These are phyloP conservation scores for Phalacrocorax pelagicus DNA, from an alignment of 2,113 vertebrate genomes.

Conservation along the genomic window DNA sequence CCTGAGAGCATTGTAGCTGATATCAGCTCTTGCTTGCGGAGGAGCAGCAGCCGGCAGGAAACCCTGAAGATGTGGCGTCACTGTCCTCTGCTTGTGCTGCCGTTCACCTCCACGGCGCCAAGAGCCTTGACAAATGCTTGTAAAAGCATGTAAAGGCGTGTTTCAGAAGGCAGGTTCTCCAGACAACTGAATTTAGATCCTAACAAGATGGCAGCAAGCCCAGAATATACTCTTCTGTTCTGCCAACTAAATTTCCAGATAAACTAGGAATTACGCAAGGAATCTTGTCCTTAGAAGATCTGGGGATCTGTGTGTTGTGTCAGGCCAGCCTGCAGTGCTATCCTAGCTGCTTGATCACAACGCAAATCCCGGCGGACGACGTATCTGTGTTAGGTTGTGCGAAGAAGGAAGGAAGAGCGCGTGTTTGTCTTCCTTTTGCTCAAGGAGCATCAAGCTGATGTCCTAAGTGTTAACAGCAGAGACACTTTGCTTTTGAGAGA, in stretches of 20 bases:
- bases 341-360: neutral
- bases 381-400: neutral
- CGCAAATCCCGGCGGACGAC: neutral
- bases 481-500: neutral
- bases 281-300: constrained; percentile 18
- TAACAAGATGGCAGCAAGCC: constrained; percentile 36
- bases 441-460: neutral
- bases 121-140: neutral
- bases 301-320: neutral
- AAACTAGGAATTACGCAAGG: constrained; percentile 18
- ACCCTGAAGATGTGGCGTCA: neutral
- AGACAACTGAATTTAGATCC: constrained; percentile 4
- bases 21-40: neutral
- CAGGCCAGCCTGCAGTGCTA: neutral
- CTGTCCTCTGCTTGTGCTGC: neutral
- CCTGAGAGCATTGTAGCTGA: neutral
- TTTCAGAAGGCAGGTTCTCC: neutral
- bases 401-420: neutral
- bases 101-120: neutral
- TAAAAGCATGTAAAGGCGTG: neutral
- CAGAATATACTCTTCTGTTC: constrained; percentile 12
- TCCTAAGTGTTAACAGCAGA: neutral
- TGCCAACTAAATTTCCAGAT: neutral
- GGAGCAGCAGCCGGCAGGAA: neutral
- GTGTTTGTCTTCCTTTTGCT: neutral